These are phyloP conservation scores for Diplazon laetatorius DNA, from an alignment of 2,888 invertebrate genomes.

Conservation along the genomic window DNA sequence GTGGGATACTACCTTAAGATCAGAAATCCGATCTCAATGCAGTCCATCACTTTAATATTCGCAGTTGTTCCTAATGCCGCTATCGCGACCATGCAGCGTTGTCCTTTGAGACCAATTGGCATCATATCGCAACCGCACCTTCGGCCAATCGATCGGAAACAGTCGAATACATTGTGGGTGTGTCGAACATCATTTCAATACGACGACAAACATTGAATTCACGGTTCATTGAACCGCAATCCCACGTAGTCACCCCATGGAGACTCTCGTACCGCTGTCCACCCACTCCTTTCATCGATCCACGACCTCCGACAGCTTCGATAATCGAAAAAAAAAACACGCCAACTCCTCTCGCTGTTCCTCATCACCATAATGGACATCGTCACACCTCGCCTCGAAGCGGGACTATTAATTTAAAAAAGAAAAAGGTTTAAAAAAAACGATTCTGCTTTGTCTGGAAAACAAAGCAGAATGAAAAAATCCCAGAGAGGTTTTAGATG, in stretches of 20 bases:
- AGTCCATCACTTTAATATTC: too few relatives aligned
- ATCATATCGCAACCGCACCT: neutral
- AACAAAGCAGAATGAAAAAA: too few relatives aligned
- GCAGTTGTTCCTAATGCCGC: too few relatives aligned
- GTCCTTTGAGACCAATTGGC: neutral
- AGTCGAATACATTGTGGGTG: neutral
- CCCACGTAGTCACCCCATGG: neutral
- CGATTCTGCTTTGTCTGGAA: too few relatives aligned
- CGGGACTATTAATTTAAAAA: too few relatives aligned
- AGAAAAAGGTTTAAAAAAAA: too few relatives aligned
- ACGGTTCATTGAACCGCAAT: neutral
- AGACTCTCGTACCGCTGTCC: neutral
- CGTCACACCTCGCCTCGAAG: neutral
- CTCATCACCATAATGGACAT: neutral
- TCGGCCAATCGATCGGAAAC: neutral
- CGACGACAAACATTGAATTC: neutral
- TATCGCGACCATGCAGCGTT: neutral
- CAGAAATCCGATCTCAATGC: too few relatives aligned
- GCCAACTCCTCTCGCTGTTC: too few relatives aligned
- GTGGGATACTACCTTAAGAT: too few relatives aligned
- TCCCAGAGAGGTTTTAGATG: too few relatives aligned
- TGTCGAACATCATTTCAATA: neutral
- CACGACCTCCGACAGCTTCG: neutral
- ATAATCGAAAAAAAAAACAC: neutral
- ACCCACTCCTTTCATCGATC: constrained; percentile 3